These are phyloP conservation scores for Coelinius sp. DNA, from an alignment of 2,888 invertebrate genomes.

Conservation along the genomic window DNA sequence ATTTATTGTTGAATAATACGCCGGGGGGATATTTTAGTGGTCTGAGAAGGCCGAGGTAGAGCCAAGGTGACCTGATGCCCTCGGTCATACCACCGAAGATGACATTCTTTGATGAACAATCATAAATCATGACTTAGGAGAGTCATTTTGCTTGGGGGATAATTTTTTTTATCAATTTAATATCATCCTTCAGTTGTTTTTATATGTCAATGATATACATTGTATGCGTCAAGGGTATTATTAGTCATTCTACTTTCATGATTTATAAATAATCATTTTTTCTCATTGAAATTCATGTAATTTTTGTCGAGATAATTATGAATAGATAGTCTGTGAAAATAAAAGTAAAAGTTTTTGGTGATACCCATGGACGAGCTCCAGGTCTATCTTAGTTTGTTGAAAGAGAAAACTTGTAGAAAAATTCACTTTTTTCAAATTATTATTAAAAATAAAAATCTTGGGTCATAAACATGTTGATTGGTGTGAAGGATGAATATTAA, in stretches of 20 bases:
- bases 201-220: not conserved
- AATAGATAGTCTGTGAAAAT: not conserved
- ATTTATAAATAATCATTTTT: not conserved
- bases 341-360: not conserved
- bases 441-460: not conserved
- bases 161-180: not conserved
- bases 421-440: not conserved
- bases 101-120: not conserved
- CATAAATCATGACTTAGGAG: not conserved
- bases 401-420: not conserved
- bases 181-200: not conserved
- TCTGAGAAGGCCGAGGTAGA: not conserved
- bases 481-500: not conserved
- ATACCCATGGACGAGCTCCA: not conserved
- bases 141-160: not conserved
- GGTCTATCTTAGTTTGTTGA: not conserved
- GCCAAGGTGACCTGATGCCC: conserved; percentile 19
- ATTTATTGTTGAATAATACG: not conserved
- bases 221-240: not conserved
- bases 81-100: not conserved
- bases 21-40: not conserved
- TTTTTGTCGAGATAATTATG: not conserved
- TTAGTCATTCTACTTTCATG: not conserved
- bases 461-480: not conserved
- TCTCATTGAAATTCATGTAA: not conserved